A percentile compares a stretch with the other conserved stretches of the same genome.
Conservation (phyloP, 2,888 invertebrate species). For the Homarus gammarus region DNA sequence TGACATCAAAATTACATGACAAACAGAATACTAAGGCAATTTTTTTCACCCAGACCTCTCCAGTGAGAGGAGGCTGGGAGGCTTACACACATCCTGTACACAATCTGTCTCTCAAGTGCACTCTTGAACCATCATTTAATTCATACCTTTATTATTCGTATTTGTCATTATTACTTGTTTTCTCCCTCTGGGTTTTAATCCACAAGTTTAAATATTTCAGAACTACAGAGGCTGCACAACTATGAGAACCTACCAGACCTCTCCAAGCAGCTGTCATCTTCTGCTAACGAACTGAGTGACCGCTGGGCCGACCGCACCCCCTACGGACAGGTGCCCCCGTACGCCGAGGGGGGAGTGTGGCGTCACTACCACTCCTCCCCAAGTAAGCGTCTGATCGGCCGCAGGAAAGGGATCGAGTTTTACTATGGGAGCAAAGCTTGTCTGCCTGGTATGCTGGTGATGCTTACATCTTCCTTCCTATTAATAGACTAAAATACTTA, state of each 20-base stretch:
- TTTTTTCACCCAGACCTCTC: no score
- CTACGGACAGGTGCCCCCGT: slow-evolving; percentile 61
- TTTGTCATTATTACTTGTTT: not conserved
- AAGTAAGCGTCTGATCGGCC: slow-evolving; percentile 76
- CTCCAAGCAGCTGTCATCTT: slow-evolving; percentile 57
- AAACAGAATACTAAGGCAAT: no score
- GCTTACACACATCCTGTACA: no score
- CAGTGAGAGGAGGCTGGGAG: no score
- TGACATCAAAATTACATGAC: no score
- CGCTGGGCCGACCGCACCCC: slow-evolving; percentile 61
- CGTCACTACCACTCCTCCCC: slow-evolving; percentile 74
- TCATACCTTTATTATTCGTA: not conserved
- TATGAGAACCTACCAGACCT: slow-evolving; percentile 57
- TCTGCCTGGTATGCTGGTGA: slow-evolving; percentile 73
- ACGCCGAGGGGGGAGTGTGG: slow-evolving; percentile 62
- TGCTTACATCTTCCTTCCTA: not conserved
- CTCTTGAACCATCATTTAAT: no score
- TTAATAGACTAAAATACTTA: not conserved
- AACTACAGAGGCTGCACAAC: slow-evolving; percentile 12
- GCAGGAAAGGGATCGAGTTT: slow-evolving; percentile 64
- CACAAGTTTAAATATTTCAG: slow-evolving; percentile 5
- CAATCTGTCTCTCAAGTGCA: no score
- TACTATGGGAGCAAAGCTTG: slow-evolving; percentile 76
- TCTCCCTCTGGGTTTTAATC: not conserved
- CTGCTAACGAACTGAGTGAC: slow-evolving; percentile 71